Evolutionary conservation across 2,113 vertebrate genomes (phyloP), one percentile per base, ranked within the genome.

Genomic region (Poeciliopsis retropinna): DNA sequence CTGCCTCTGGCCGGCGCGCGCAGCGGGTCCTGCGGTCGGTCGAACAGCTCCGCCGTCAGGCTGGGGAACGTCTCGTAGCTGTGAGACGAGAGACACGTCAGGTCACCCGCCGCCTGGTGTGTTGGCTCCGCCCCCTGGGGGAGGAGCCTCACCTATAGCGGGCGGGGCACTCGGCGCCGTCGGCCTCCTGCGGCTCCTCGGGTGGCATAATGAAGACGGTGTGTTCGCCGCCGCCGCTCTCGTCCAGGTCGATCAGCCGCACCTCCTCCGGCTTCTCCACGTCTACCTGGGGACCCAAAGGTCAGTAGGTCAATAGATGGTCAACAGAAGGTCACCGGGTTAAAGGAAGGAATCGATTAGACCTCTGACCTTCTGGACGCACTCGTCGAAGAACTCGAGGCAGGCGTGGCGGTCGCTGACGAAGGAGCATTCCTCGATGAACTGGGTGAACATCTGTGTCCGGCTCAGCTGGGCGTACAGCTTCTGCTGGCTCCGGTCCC

Each of bases 371-470:
- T 98, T 97, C 25, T 97, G 96, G 0, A 97, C 96, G 0, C 96
- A 98, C 65, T 96, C 96, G 78, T 98, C 97, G 0, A 98, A 97
- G 89, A 98, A 98, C 86, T 98, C 97, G 0, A 98, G 94, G 89
- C 95, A 96, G 71, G 95, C 94, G 19, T 97, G 96, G 0, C 96
- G 93, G 84, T 96, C 95, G 4, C 96, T 97, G 94, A 97, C 97
- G 0, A 98, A 98, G 10, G 97, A 98, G 57, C 97, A 98, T 10
- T 98, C 97, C 89, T 98, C 95, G 0, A 98, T 96, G 89, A 98
- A 98, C 95, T 98, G 97, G 0, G 96, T 96, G 92, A 98, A 98
- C 95, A 98, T 97, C 94, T 98, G 97, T 0, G 97, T 98, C 85
- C 80, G 94, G 10, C 96, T 94, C 89, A 98, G 93, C 92, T 97